phyloP scores from a whole-genome alignment of 2,113 vertebrate genomes.

The Pelobates fuscus region DNA sequence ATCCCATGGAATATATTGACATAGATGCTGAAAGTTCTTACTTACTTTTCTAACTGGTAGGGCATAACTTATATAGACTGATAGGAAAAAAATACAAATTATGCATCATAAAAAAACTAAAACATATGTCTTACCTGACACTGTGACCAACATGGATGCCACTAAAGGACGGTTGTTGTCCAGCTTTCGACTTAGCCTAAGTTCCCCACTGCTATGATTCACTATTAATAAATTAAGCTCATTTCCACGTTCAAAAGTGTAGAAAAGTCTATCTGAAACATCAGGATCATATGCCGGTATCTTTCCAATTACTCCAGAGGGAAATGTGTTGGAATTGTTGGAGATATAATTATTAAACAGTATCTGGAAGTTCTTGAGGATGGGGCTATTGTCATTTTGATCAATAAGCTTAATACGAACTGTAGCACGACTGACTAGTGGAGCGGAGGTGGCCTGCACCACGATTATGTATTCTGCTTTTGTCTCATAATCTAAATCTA shows the following conservation, averaged over 20 bases:
- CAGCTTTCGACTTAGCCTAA: conserved; percentile 91
- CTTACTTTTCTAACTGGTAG: too few species aligned
- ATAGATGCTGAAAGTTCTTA: too few species aligned
- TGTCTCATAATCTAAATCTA: conserved; percentile 93
- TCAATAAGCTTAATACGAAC: conserved; percentile 88
- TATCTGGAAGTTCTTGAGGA: conserved; percentile 94
- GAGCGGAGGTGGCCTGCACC: conserved; percentile 95
- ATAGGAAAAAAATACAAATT: too few species aligned
- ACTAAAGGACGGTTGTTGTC: conserved; percentile 97
- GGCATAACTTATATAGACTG: too few species aligned
- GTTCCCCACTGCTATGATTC: conserved; percentile 93
- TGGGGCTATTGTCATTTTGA: conserved; percentile 94
- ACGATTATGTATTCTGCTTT: conserved; percentile 91
- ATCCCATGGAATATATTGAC: too few species aligned
- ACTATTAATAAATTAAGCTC: conserved; percentile 93
- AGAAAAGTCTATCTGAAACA: conserved; percentile 89
- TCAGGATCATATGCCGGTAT: conserved; percentile 95
- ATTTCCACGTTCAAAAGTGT: conserved; percentile 93
- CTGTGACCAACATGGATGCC: conserved; percentile 94
- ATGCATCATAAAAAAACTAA: too few species aligned
- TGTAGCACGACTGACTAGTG: conserved; percentile 92
- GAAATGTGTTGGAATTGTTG: conserved; percentile 95
- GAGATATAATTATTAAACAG: conserved; percentile 98
- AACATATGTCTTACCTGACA: conserved; percentile 94
- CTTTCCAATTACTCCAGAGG: conserved; percentile 88